These are phyloP conservation scores for Clanis bilineata DNA, from an alignment of 2,888 invertebrate genomes.

Conservation along the genomic window DNA sequence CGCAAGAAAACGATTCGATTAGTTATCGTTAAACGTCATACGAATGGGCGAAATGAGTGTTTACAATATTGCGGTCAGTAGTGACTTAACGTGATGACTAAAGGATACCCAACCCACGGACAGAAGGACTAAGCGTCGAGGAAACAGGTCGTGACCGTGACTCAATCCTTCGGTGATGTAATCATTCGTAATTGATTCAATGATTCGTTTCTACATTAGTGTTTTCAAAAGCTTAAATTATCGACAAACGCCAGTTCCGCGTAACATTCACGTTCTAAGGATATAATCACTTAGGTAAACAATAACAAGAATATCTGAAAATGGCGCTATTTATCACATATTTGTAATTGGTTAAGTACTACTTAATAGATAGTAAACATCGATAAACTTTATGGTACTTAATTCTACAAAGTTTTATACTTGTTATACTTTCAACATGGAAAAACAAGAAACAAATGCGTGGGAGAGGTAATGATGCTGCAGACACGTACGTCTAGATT, in stretches of 20 bases:
- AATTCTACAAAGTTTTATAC: background rate
- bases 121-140: conserved; percentile 56
- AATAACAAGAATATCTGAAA: background rate
- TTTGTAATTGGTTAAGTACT: background rate
- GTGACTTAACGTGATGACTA: conserved; percentile 68
- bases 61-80: conserved; percentile 61
- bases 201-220: conserved; percentile 64
- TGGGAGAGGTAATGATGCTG: background rate
- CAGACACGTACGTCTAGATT: background rate
- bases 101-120: conserved; percentile 68
- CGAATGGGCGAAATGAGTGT: conserved; percentile 42
- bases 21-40: conserved; percentile 47
- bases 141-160: conserved; percentile 67
- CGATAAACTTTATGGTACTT: background rate
- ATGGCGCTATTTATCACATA: background rate
- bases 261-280: conserved; percentile 4
- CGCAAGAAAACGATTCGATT: conserved; percentile 32
- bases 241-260: conserved; percentile 35
- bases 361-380: background rate
- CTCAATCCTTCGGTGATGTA: conserved; percentile 78
- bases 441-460: background rate
- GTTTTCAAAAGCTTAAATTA: conserved; percentile 32
- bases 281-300: background rate
- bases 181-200: conserved; percentile 67
- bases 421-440: background rate